Conservation (phyloP, 2,888 invertebrate species). For the Drosophila helvetica region DNA sequence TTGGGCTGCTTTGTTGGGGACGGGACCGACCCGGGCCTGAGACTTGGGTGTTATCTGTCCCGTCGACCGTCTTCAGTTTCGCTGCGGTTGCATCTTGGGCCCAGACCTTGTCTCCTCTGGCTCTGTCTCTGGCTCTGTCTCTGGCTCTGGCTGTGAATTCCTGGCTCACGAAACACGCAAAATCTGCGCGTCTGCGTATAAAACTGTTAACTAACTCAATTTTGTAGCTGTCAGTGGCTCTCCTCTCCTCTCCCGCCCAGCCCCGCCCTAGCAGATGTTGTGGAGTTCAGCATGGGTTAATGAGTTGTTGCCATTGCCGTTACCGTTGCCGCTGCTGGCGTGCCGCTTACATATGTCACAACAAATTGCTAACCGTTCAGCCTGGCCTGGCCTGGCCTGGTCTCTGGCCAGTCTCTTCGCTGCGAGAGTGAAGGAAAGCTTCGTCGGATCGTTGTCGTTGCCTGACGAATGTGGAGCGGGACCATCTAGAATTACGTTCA, state of each 20-base stretch:
- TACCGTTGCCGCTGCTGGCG: slow-evolving; percentile 46
- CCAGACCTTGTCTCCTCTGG: not conserved
- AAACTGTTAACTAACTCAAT: slow-evolving; percentile 84
- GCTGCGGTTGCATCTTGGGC: slow-evolving; percentile 38
- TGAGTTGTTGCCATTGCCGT: slow-evolving; percentile 65
- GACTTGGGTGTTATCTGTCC: slow-evolving; percentile 70
- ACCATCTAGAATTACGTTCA: slow-evolving; percentile 5
- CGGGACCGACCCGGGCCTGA: slow-evolving; percentile 12
- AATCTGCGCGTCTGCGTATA: slow-evolving; percentile 82
- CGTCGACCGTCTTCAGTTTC: slow-evolving; percentile 77
- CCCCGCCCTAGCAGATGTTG: slow-evolving; percentile 25
- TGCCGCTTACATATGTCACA: slow-evolving; percentile 75
- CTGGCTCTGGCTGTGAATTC: slow-evolving; percentile 45
- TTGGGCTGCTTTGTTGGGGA: slow-evolving; percentile 60
- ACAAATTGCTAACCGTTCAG: slow-evolving; percentile 75
- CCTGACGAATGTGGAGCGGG: slow-evolving; percentile 35
- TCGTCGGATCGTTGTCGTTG: slow-evolving; percentile 39
- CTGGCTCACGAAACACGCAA: slow-evolving; percentile 68
- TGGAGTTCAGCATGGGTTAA: slow-evolving; percentile 78
- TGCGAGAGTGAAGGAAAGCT: slow-evolving; percentile 55
- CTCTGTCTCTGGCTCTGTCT: slow-evolving; percentile 5
- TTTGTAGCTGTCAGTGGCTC: slow-evolving; percentile 83
- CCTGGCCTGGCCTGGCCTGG: slow-evolving; percentile 40
- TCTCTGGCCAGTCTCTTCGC: not conserved
- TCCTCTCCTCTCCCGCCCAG: slow-evolving; percentile 3